phyloP scores from a whole-genome alignment of 2,888 invertebrate species.

The Drosophila nr. perissopoda region DNA sequence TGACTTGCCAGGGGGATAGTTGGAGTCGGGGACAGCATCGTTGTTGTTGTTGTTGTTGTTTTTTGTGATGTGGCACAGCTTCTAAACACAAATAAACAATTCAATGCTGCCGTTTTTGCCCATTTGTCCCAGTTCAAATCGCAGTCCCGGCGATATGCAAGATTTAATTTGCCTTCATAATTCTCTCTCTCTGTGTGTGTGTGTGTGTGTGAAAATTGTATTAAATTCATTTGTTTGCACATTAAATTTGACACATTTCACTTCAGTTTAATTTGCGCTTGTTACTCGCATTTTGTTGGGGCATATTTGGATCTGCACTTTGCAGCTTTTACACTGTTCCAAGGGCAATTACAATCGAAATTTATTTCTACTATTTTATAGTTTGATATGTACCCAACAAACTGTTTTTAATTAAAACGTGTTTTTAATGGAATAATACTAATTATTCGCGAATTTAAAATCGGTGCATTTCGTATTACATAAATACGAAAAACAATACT shows the following conservation, averaged over 20 bases:
- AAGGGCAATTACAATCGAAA: accelerated
- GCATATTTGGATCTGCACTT: neutral
- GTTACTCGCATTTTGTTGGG: neutral
- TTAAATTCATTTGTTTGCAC: slow-evolving; percentile 60
- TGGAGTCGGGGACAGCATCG: neutral
- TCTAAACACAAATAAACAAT: slow-evolving; percentile 62
- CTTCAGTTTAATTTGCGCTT: neutral
- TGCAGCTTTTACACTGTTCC: neutral
- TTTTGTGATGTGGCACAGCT: slow-evolving; percentile 3
- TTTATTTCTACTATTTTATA: neutral
- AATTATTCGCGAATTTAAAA: neutral
- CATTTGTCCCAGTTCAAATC: slow-evolving; percentile 15
- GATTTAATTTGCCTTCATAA: slow-evolving; percentile 68
- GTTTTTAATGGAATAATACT: neutral
- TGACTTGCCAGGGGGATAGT: neutral
- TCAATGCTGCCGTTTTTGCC: slow-evolving; percentile 21
- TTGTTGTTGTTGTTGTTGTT: neutral
- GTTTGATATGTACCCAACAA: neutral
- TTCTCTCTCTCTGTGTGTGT: slow-evolving; percentile 14
- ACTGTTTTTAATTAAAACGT: accelerated
- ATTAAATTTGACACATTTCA: slow-evolving; percentile 49
- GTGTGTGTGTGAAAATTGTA: slow-evolving; percentile 51
- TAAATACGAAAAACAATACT: neutral
- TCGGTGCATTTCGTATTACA: neutral
- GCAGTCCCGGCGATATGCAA: slow-evolving; percentile 73